Evolutionary conservation across 2,797 vertebrate species (phyloP).

Genomic region (Poliocrania exsul): DNA sequence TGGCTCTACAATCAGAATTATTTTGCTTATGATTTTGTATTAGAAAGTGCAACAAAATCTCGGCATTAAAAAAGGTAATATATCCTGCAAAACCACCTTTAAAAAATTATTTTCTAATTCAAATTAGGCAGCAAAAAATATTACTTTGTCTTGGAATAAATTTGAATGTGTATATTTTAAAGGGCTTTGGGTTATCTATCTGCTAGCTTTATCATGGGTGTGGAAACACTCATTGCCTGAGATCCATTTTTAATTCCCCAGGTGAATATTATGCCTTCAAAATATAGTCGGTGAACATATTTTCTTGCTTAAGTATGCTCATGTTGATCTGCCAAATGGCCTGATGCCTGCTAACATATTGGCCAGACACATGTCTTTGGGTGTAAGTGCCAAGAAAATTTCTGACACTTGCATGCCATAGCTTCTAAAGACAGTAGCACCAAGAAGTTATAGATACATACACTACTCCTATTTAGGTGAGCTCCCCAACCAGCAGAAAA

Average conservation of each 20-base stretch:
- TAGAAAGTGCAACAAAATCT: not conserved
- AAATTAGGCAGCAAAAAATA: not conserved
- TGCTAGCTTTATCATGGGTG: not conserved
- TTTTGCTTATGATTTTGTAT: not conserved
- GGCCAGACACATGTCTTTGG: conserved; percentile 39
- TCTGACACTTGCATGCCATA: not conserved
- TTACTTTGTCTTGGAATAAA: not conserved
- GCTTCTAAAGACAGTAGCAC: not conserved
- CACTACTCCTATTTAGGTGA: not conserved
- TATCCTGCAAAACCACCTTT: not conserved
- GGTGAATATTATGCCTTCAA: conserved; percentile 47
- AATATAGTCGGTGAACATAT: not conserved
- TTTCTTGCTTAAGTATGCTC: not conserved
- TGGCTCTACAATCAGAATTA: not conserved
- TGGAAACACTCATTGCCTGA: not conserved
- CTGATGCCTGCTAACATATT: conserved; percentile 28
- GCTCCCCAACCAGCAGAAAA: not conserved
- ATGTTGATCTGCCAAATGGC: conserved; percentile 27
- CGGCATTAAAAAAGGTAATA: not conserved
- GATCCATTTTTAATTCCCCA: conserved; percentile 1
- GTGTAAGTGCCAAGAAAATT: conserved; percentile 19
- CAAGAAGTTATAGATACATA: not conserved
- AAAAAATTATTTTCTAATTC: not conserved
- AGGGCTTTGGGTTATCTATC: not conserved
- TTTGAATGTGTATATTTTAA: not conserved